Base-by-base conservation (phyloP, 2,113 vertebrate species). In the Hippocampus barbouri region DNA sequence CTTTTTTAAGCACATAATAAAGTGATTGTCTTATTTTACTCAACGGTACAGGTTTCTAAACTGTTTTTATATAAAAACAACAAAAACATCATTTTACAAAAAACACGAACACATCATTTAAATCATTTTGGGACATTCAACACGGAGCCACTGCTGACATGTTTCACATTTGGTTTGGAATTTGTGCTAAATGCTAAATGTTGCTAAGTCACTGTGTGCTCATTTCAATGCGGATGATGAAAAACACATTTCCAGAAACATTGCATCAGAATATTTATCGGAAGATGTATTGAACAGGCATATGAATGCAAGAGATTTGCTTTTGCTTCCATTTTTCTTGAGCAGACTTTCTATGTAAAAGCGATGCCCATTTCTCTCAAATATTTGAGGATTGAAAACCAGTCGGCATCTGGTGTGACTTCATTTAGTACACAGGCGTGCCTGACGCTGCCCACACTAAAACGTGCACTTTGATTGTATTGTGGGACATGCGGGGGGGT, bases 81-180 rank as follows among this genome's bases (percentile, higher is more conserved):
- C 5, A 66, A 60, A 72, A 66, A 59, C 51, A 1, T 64, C 15
- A 63, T 63, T 27, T 69, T n/a, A 20, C 12, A 25, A n/a, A 68
- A 74, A 76, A 66, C 25, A 40, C 8, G 69, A 79, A 53, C 76
- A 85, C 71, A 79, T 63, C 71, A 43, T 68, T 40, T 75, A 87
- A 87, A 87, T 78, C 73, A 12, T 82, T 73, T 79, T 8, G 66
- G 23, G 74, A 90, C 86, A 88, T 88, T 89, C 86, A 89, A 69
- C 65, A 71, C 2, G 65, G 65, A 82, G 71, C 45, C 21, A 69
- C 78, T 73, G 76, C 66, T 56, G 38, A 77, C 69, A 34, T 23
- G 45, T 38, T 66, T 72, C 73, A 76, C 51, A 61, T 54, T 54
- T 54, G 83, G 82, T 86, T 84, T 47, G 23, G 65, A 78, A 49